These are phyloP conservation scores for Torymus auratus DNA, from an alignment of 2,888 invertebrate species.

Conservation along the genomic window DNA sequence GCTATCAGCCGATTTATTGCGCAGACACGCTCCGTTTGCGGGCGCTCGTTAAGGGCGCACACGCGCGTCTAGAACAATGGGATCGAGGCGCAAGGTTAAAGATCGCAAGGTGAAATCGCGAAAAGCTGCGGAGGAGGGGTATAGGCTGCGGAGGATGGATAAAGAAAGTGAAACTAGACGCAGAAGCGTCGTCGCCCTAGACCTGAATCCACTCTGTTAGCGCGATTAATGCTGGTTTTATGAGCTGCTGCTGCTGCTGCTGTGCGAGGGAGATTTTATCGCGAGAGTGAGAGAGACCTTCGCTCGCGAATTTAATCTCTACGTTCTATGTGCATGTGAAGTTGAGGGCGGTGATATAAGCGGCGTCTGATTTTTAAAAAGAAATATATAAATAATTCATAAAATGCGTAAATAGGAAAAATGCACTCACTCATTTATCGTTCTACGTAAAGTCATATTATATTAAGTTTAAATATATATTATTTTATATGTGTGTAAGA, in stretches of 20 bases:
- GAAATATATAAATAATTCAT: no score
- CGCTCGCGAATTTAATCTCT: constrained; percentile 40
- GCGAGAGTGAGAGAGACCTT: constrained; percentile 42
- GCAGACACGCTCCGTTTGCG: constrained; percentile 53
- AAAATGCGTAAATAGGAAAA: no score
- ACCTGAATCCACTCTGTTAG: constrained; percentile 48
- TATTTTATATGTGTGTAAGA: no score
- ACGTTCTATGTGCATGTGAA: background rate
- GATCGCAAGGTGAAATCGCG: constrained; percentile 57
- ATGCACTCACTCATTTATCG: no score
- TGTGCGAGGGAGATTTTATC: constrained; percentile 52
- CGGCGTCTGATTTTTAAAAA: no score
- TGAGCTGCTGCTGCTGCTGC: constrained; percentile 11
- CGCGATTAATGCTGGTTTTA: constrained; percentile 40
- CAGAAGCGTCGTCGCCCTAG: constrained; percentile 58
- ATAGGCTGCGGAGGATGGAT: background rate
- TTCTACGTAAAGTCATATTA: no score
- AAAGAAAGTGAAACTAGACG: constrained; percentile 30
- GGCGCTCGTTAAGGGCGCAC: constrained; percentile 51
- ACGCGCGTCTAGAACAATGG: constrained; percentile 51
- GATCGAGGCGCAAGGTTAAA: constrained; percentile 52
- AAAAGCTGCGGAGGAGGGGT: background rate
- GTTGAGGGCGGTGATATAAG: no score
- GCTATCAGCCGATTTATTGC: constrained; percentile 53
- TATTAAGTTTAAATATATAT: no score